phyloP scores from a whole-genome alignment of 2,888 invertebrate species.

The Lasioglossum oenotherae region DNA sequence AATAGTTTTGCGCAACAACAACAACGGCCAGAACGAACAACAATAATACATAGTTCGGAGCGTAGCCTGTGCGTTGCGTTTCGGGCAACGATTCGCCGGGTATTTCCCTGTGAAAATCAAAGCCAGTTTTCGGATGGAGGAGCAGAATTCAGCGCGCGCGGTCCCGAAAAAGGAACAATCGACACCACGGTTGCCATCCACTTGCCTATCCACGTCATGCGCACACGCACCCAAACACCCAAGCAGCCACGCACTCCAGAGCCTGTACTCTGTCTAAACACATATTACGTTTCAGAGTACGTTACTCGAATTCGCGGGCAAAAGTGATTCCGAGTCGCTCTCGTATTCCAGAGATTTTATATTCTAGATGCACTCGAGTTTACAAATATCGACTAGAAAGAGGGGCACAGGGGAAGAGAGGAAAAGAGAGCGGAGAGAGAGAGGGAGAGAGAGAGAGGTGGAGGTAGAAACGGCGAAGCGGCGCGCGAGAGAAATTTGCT shows the following conservation, averaged over 20 bases:
- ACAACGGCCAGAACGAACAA: not conserved
- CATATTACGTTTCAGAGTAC: slow-evolving; percentile 63
- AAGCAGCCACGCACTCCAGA: not conserved
- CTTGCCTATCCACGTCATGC: slow-evolving; percentile 59
- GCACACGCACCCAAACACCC: slow-evolving; percentile 17
- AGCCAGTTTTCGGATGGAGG: not conserved
- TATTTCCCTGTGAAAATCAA: slow-evolving; percentile 17
- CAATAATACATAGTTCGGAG: not conserved
- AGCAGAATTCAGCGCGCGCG: slow-evolving; percentile 10
- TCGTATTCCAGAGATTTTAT: slow-evolving; percentile 58
- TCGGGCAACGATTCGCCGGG: not conserved
- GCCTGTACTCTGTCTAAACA: slow-evolving; percentile 52
- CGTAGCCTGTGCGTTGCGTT: not conserved
- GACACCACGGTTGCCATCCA: slow-evolving; percentile 52
- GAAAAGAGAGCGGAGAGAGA: not conserved
- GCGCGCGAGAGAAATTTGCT: slow-evolving; percentile 49
- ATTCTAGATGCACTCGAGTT: slow-evolving; percentile 60
- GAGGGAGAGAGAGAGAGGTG: not conserved
- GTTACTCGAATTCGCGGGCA: slow-evolving; percentile 62
- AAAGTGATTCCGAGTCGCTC: slow-evolving; percentile 63
- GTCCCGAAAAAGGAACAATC: slow-evolving; percentile 62
- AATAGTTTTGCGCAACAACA: not conserved
- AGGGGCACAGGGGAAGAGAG: not conserved
- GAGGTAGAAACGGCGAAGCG: not conserved
- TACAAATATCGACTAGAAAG: slow-evolving; percentile 58